phyloP scores from a whole-genome alignment of 92 coral and sea anemone genomes.

The Palythoa heliodiscus region DNA sequence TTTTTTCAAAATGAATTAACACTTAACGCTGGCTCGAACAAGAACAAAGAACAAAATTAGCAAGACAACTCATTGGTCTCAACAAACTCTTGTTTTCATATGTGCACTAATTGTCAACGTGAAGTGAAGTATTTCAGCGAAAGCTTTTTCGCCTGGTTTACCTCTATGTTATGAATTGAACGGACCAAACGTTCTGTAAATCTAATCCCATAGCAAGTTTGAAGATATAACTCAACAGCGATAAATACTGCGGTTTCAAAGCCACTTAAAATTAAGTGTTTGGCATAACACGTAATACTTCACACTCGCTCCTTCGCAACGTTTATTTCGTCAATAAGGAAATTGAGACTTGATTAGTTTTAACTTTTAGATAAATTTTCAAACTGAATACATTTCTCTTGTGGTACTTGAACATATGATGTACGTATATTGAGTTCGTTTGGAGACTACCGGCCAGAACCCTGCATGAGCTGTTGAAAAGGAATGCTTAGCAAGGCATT shows the following conservation, averaged over 20 bases:
- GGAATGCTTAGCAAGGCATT: conserved; percentile 24
- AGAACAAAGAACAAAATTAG: not conserved
- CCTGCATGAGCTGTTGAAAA: conserved; percentile 28
- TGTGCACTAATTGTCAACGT: not conserved
- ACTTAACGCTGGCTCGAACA: conserved; percentile 6
- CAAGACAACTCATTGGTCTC: not conserved
- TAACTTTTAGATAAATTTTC: not conserved
- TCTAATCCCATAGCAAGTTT: conserved; percentile 1
- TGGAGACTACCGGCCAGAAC: conserved; percentile 14
- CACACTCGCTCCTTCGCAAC: not conserved
- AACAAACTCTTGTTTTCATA: conserved; percentile 2
- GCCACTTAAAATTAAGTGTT: conserved; percentile 43
- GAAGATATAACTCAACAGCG: conserved; percentile 37
- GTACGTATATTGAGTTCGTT: not conserved
- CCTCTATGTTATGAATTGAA: not conserved
- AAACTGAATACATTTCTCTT: not conserved
- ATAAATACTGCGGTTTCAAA: conserved; percentile 36
- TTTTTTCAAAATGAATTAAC: conserved; percentile 32
- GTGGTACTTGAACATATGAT: not conserved
- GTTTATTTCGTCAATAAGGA: not conserved
- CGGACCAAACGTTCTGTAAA: not conserved
- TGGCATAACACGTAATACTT: not conserved
- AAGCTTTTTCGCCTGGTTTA: not conserved
- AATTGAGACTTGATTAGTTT: conserved; percentile 26
- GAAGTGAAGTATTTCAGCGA: not conserved